Conservation (phyloP, 2,797 vertebrate species). For the Phaenicophaeus curvirostris region DNA sequence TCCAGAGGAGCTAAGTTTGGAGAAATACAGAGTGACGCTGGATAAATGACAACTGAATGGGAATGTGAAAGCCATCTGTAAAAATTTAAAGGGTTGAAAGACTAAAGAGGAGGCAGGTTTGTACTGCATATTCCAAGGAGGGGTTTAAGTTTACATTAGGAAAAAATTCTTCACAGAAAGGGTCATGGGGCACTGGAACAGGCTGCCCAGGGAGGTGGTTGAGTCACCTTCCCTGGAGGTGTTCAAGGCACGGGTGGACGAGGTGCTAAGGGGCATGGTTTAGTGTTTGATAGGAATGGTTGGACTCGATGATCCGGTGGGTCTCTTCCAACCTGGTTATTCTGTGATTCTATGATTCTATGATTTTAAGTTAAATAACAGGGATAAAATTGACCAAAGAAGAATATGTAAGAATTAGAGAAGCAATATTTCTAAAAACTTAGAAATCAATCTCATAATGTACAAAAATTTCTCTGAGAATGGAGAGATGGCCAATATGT, state of each 20-base stretch:
- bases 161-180: too few species aligned
- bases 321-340: too few species aligned
- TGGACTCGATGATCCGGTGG: too few species aligned
- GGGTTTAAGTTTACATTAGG: neutral
- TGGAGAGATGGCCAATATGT: neutral
- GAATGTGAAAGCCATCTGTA: constrained; percentile 23
- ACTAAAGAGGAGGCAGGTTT: neutral
- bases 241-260: too few species aligned
- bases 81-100: constrained; percentile 8
- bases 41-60: neutral
- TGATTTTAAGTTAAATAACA: neutral
- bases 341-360: too few species aligned
- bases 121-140: neutral
- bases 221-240: too few species aligned
- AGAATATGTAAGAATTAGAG: neutral
- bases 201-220: too few species aligned
- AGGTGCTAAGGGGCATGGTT: too few species aligned
- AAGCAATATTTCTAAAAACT: neutral
- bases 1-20: neutral
- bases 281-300: too few species aligned
- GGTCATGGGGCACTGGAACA: too few species aligned
- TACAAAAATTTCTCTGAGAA: neutral
- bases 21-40: neutral
- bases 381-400: neutral
- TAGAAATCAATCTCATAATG: neutral